Percentiles rank a stretch among this genome's conserved stretches.
phyloP scores from a whole-genome alignment of 2,888 invertebrate genomes.

The Nomada flava region DNA sequence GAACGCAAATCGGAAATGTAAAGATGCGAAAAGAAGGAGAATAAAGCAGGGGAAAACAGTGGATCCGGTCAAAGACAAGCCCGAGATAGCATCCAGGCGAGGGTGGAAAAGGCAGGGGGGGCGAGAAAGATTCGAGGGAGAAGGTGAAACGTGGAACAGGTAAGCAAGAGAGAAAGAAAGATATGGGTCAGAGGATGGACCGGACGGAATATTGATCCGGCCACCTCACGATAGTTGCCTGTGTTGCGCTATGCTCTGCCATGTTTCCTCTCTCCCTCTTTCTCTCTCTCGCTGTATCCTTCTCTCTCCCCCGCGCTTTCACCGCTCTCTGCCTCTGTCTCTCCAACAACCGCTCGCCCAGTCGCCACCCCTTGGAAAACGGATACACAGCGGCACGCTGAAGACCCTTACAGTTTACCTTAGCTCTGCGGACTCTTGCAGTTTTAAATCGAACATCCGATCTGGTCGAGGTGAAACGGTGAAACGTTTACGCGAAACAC shows the following conservation, averaged over 20 bases:
- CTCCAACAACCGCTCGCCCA: background rate
- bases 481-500: background rate
- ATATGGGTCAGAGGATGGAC: slow-evolving; percentile 83
- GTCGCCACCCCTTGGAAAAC: slow-evolving; percentile 27
- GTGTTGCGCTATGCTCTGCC: slow-evolving; percentile 75
- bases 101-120: slow-evolving; percentile 28
- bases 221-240: slow-evolving; percentile 79
- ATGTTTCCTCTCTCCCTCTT: slow-evolving; percentile 56
- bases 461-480: slow-evolving; percentile 4
- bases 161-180: slow-evolving; percentile 79
- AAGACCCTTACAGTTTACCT: slow-evolving; percentile 63
- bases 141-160: slow-evolving; percentile 40
- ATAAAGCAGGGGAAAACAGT: background rate
- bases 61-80: slow-evolving; percentile 34
- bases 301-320: background rate
- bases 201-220: slow-evolving; percentile 83
- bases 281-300: background rate
- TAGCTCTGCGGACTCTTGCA: slow-evolving; percentile 50
- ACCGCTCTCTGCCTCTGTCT: background rate
- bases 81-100: slow-evolving; percentile 20
- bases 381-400: slow-evolving; percentile 42
- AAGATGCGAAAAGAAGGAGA: background rate
- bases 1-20: background rate
- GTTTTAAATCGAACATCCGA: slow-evolving; percentile 60
- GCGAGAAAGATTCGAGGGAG: background rate